phyloP scores from a whole-genome alignment of 2,888 invertebrate species.

The Gordius sp. region DNA sequence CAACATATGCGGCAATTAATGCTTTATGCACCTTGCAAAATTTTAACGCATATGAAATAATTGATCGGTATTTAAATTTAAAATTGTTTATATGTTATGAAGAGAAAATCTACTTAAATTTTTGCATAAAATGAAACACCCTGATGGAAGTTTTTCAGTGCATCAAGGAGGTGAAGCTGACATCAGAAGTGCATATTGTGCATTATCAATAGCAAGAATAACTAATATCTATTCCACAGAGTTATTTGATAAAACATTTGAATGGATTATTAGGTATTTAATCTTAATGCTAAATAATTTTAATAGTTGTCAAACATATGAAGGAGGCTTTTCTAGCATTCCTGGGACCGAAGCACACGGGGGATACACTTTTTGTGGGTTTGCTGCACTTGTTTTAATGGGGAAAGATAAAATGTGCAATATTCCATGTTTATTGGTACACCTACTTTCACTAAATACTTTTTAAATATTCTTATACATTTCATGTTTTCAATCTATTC shows the following conservation, averaged over 20 bases:
- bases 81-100: slow-evolving; percentile 17
- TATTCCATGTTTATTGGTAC: slow-evolving; percentile 39
- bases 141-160: slow-evolving; percentile 68
- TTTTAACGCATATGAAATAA: slow-evolving; percentile 55
- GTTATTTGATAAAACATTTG: slow-evolving; percentile 55
- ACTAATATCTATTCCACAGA: slow-evolving; percentile 46
- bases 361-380: slow-evolving; percentile 90
- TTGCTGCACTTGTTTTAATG: slow-evolving; percentile 59
- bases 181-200: slow-evolving; percentile 72
- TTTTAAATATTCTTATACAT: background rate
- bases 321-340: slow-evolving; percentile 81
- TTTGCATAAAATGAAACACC: slow-evolving; percentile 45
- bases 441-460: slow-evolving; percentile 19
- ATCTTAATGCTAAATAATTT: background rate
- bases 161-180: slow-evolving; percentile 56
- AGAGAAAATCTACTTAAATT: slow-evolving; percentile 46
- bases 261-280: slow-evolving; percentile 52
- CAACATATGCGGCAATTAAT: slow-evolving; percentile 87
- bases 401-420: slow-evolving; percentile 48
- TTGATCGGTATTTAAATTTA: slow-evolving; percentile 40
- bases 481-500: slow-evolving; percentile 1
- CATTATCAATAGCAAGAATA: slow-evolving; percentile 58
- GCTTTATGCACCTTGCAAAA: slow-evolving; percentile 63
- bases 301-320: slow-evolving; percentile 71
- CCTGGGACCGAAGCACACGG: slow-evolving; percentile 93